Base-by-base conservation (phyloP, 2,797 vertebrate species). In the Astyanax mexicanus region DNA sequence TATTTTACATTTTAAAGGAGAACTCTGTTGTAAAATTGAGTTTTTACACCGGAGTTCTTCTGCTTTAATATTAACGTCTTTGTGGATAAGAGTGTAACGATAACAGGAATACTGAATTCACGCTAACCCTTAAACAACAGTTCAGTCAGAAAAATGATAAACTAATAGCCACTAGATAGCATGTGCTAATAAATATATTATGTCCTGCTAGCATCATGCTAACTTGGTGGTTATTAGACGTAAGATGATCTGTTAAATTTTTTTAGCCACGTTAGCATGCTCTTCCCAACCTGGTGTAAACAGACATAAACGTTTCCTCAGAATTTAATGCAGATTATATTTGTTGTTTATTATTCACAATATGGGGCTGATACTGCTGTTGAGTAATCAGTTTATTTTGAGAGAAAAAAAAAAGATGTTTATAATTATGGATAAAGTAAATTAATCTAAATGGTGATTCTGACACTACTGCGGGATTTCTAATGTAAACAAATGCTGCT, bases 401-500 rank as follows among this genome's bases (percentile, higher is more conserved):
- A 52, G 25, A 66, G 45, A 57, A 38, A 60, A 52, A 25, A 66
- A 45, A 57, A 38, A 60, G 62, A 67, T 54, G 70, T 67, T 61
- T 49, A 66, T 66, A 68, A 76, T 11, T 37, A 37, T 54, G 35
- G 66, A 42, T 49, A 19, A 49, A 49, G 15, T 44, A 47, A 76
- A 54, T 69, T 69, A 67, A 52, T 52, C 25, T 72, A 47, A 67
- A 68, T 67, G 69, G 38, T 21, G 29, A 66, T 75, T 75, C 64
- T 75, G 65, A 67, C 57, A 72, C 65, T 60, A 61, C 6, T 72
- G 35, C 35, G n/a, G 40, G 55, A 69, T 69, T 79, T 75, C 64
- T 70, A 72, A 62, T 71, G 73, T 80, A 71, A 80, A 71, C 72
- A 29, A 61, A 45, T 23, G 72, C 72, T 75, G 78, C 67, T 75